Evolutionary conservation across 2,113 vertebrate genomes (phyloP), one percentile per base, ranked within the genome.

Genomic region (Athene noctua): DNA sequence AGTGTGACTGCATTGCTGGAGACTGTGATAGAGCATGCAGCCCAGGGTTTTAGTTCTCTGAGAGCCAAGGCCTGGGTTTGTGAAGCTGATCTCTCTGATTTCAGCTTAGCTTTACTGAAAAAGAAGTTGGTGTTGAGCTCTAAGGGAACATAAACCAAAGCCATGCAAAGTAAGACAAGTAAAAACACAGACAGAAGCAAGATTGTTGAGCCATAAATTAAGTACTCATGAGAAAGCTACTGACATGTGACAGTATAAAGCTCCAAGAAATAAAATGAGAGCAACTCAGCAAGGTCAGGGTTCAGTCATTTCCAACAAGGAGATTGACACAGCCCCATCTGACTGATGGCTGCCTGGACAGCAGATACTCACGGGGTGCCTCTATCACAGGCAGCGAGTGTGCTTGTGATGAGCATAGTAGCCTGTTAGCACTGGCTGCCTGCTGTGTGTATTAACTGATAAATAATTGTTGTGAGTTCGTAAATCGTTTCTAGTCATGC

Each of bases 201-300:
- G 90, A 92, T n/a, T 55, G 17, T 79, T 82, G 51, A 89, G 55
- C 61, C 57, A 70, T 86, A 82, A 81, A 92, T 88, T 88, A 94
- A 86, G 63, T 78, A 44, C 86, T 89, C 38, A 26, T 59, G 86
- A 96, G 80, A 89, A 84, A 92, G 55, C 51, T 91, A 63, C 72
- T 89, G 93, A 71, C 51, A 47, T 83, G 66, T 57, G 65, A 88
- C 5, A 5, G 70, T 61, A 91, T 32, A 82, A 85, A 89, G 85
- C 66, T 88, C 62, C 34, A 61, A 82, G 87, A 90, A 85, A 70
- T 71, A 71, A 77, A 83, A 88, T n/a, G 27, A 82, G 44, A 92
- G 58, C 66, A 70, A 75, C 55, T 86, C 55, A 62, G 36, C 25
- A 88, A 90, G 85, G 90, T 88, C 17, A 29, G 75, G 65, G 81